These are phyloP conservation scores for Tridacna gigas DNA, from an alignment of 2,888 invertebrate genomes.

Conservation along the genomic window DNA sequence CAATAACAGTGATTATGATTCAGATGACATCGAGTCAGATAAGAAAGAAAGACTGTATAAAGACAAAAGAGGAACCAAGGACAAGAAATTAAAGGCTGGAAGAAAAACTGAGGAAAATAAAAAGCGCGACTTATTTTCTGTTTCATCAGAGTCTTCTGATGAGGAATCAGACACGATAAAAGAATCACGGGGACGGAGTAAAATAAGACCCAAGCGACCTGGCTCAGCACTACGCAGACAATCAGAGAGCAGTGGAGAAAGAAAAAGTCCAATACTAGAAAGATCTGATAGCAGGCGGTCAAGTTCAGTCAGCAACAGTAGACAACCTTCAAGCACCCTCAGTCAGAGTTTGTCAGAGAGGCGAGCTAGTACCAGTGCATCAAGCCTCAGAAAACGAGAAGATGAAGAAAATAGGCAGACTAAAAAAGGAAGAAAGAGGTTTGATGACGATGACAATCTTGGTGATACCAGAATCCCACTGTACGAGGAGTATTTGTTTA, in stretches of 20 bases:
- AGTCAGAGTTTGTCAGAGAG: constrained; percentile 29
- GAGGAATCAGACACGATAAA: constrained; percentile 3
- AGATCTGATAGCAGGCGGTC: constrained; percentile 14
- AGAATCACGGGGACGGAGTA: neutral
- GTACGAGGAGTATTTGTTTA: constrained; percentile 79
- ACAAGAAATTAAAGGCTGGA: neutral
- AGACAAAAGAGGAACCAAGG: constrained; percentile 13
- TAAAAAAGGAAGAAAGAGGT: constrained; percentile 35
- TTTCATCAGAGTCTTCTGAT: constrained; percentile 17
- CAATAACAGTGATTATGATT: neutral
- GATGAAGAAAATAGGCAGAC: constrained; percentile 13
- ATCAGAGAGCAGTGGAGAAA: neutral
- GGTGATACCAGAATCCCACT: constrained; percentile 66
- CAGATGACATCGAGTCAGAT: constrained; percentile 25
- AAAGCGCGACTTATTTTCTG: neutral
- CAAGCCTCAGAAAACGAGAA: constrained; percentile 41
- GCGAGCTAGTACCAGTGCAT: constrained; percentile 58
- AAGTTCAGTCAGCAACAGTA: constrained; percentile 28
- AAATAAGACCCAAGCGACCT: constrained; percentile 29
- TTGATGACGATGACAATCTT: constrained; percentile 63
- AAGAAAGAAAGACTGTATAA: neutral
- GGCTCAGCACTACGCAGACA: constrained; percentile 48
- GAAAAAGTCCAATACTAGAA: constrained; percentile 12
- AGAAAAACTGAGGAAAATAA: constrained; percentile 12
- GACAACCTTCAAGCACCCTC: constrained; percentile 19